Percentiles rank a stretch among this genome's conserved stretches.
These are phyloP conservation scores for Epinotia bilunana DNA, from an alignment of 2,888 invertebrate genomes.

Conservation along the genomic window DNA sequence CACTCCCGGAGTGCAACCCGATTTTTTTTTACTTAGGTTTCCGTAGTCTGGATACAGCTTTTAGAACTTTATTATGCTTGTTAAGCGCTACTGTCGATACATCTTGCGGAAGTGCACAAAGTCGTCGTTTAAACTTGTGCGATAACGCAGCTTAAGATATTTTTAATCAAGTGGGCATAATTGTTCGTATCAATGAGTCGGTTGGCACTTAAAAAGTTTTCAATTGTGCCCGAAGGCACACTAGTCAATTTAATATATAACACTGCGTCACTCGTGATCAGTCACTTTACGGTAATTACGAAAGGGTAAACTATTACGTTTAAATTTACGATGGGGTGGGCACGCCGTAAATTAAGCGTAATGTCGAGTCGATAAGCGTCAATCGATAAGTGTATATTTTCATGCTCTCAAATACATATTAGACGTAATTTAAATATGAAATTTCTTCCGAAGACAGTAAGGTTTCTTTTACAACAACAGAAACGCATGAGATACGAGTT, in stretches of 20 bases:
- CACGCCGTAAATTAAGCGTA: conserved; percentile 34
- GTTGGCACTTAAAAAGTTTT: conserved; percentile 5
- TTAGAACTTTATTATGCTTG: no score
- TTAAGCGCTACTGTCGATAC: no score
- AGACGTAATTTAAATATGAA: background rate
- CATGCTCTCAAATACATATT: background rate
- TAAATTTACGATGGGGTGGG: conserved; percentile 39
- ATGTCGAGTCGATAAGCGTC: conserved; percentile 44
- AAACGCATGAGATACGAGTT: conserved; percentile 10
- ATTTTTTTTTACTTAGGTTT: no score
- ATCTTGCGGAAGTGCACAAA: no score
- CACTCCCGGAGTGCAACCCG: no score
- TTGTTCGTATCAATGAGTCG: background rate
- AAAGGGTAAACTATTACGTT: conserved; percentile 38
- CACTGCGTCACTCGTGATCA: conserved; percentile 34
- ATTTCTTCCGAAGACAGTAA: background rate
- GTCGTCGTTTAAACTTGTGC: no score
- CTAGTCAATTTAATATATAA: conserved; percentile 22
- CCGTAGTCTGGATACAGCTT: no score
- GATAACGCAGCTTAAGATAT: no score
- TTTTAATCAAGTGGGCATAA: background rate
- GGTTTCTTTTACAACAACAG: conserved; percentile 9
- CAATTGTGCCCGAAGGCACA: background rate
- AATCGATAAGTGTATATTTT: conserved; percentile 11
- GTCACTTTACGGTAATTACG: conserved; percentile 40